Evolutionary conservation across 2,888 invertebrate genomes (phyloP), one percentile per base, ranked within the genome.

Genomic region (Dynastes hyllus): DNA sequence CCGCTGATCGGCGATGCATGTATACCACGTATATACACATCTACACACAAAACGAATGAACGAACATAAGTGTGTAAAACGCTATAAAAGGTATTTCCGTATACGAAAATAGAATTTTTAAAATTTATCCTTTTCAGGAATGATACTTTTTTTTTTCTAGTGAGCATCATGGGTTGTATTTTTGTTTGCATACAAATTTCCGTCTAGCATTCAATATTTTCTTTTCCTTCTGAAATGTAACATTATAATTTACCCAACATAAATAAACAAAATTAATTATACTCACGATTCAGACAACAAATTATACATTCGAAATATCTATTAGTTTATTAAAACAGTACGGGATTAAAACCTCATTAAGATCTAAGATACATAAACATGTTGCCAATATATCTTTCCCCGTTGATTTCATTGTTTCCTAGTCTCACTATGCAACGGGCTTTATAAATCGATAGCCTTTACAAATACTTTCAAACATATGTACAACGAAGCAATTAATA

Each of bases 331-430:
- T 51, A 13, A 69, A 69, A 69, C 69, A 51, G 29, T 69, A 51
- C 51, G 53, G 11, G 69, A 22, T 29, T 51, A 69, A 69, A 51
- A 69, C 51, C 69, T 69, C 69, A 69, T 69, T 69, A 69, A 69
- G 69, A 51, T 40, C 29, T 16, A 50, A 69, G 27, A 69, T 69
- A 69, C 69, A 69, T 29, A 69, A 69, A 69, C 69, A 69, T 27
- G 29, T 69, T 5, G 69, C 51, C 51, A 69, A 69, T 69, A 69
- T 69, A 69, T 69, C 69, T 53, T 51, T 69, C 69, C 16, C 51
- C 69, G 69, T 69, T 69, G 69, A 69, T 51, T 69, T 69, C 69
- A 69, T 69, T 69, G 69, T 69, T 69, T 69, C 51, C 69, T 29
- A 29, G 4, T 27, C 29, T 22, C 32, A 2, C 51, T 27, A 69